Percentiles rank a stretch among this genome's conserved stretches.
phyloP scores from a whole-genome alignment of 2,113 vertebrate species.

The Otus sunia region DNA sequence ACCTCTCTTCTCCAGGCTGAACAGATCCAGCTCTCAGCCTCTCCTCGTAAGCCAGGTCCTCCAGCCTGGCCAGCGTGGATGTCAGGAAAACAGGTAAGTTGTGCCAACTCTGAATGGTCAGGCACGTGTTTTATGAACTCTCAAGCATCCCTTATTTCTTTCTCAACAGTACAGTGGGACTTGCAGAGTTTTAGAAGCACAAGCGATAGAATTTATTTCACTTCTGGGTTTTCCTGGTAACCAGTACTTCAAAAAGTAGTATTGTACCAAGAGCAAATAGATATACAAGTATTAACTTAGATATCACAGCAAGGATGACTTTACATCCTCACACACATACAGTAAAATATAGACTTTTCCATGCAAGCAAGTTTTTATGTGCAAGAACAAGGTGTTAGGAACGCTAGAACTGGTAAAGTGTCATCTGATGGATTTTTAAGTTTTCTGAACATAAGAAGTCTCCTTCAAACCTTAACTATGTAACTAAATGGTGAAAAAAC shows the following conservation, averaged over 20 bases:
- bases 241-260: not conserved
- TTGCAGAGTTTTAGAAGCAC: not conserved
- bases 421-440: not conserved
- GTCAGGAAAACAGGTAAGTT: not conserved
- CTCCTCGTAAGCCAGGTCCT: not conserved
- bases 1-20: not conserved
- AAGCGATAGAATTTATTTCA: not conserved
- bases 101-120: not conserved
- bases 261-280: not conserved
- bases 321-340: not conserved
- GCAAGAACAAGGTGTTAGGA: not conserved
- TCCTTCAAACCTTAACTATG: not conserved
- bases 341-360: not conserved
- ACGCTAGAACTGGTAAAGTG: rapidly evolving
- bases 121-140: not conserved
- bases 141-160: not conserved
- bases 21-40: not conserved
- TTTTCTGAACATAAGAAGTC: not conserved
- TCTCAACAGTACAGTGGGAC: not conserved
- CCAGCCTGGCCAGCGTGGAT: not conserved
- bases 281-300: not conserved
- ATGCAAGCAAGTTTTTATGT: not conserved
- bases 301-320: not conserved
- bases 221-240: not conserved
- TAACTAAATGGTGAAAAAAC: not conserved